Evolutionary conservation across 2,888 invertebrate species (phyloP).

Genomic region (Drosophila histrio): DNA sequence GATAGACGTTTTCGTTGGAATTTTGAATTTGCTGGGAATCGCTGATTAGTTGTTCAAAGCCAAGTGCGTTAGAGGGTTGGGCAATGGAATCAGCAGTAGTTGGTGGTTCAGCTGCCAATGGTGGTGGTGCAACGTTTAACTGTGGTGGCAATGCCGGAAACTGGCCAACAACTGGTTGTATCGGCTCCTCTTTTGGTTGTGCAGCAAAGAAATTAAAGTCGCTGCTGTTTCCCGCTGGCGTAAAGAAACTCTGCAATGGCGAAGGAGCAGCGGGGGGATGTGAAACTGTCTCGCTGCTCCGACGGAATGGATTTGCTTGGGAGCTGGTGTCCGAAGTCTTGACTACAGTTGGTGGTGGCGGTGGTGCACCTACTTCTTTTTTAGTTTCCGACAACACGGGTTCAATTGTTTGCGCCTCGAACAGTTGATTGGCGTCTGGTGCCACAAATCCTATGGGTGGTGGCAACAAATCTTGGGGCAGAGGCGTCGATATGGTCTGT

Average conservation of each 20-base stretch:
- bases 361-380: slow-evolving; percentile 4
- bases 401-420: slow-evolving; percentile 51
- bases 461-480: slow-evolving; percentile 38
- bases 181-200: not conserved
- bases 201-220: slow-evolving; percentile 48
- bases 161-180: not conserved
- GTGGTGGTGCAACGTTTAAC: slow-evolving; percentile 32
- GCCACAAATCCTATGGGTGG: slow-evolving; percentile 65
- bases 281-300: slow-evolving; percentile 14
- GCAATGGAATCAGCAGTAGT: not conserved
- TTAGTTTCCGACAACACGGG: slow-evolving; percentile 40
- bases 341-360: slow-evolving; percentile 2
- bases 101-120: slow-evolving; percentile 20
- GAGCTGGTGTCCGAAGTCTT: not conserved
- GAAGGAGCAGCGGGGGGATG: slow-evolving; percentile 41
- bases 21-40: slow-evolving; percentile 34
- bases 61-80: slow-evolving; percentile 30
- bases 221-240: slow-evolving; percentile 28
- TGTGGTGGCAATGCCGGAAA: slow-evolving; percentile 58
- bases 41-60: slow-evolving; percentile 60
- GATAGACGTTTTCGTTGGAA: slow-evolving; percentile 31
- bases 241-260: slow-evolving; percentile 67
- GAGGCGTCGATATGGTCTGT: slow-evolving; percentile 53
- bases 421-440: slow-evolving; percentile 1
- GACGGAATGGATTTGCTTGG: slow-evolving; percentile 44